Evolutionary conservation across 2,113 vertebrate species (phyloP).

Genomic region (Micromys minutus): DNA sequence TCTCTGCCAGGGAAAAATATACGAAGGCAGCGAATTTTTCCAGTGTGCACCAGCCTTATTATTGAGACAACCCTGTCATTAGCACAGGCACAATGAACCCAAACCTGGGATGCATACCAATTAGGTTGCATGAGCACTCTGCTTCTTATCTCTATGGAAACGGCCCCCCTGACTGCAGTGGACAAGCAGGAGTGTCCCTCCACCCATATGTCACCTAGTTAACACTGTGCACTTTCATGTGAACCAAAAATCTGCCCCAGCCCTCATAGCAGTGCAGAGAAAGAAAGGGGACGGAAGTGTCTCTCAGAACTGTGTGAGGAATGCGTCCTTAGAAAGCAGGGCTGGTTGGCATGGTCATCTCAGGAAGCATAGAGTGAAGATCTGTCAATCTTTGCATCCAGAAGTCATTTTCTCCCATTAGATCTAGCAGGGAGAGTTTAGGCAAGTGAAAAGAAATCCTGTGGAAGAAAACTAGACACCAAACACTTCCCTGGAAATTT

Average conservation of each 20-base stretch:
- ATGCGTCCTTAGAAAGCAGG: not conserved
- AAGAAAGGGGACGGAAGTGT: conserved; percentile 71
- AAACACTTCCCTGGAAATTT: not conserved
- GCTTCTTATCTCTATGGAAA: conserved; percentile 95
- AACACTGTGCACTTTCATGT: conserved; percentile 86
- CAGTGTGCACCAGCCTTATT: conserved; percentile 93
- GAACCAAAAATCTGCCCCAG: conserved; percentile 81
- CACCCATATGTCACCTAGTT: conserved; percentile 91
- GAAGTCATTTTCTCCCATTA: conserved; percentile 19
- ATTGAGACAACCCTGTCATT: conserved; percentile 95
- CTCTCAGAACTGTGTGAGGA: rapidly evolving
- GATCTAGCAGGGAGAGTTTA: not conserved
- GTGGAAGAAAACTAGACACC: not conserved
- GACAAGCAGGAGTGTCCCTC: conserved; percentile 90
- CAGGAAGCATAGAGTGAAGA: not conserved
- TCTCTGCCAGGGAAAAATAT: conserved; percentile 92
- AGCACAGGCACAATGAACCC: conserved; percentile 94
- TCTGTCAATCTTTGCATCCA: not conserved
- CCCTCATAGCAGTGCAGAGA: conserved; percentile 55
- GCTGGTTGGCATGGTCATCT: conserved; percentile 30
- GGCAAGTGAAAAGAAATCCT: not conserved
- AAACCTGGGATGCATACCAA: conserved; percentile 94
- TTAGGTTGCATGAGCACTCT: conserved; percentile 91
- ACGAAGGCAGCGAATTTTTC: conserved; percentile 94
- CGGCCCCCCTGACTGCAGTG: conserved; percentile 86